Evolutionary conservation across 2,797 vertebrate species (phyloP).

Genomic region (Numenius phaeopus): DNA sequence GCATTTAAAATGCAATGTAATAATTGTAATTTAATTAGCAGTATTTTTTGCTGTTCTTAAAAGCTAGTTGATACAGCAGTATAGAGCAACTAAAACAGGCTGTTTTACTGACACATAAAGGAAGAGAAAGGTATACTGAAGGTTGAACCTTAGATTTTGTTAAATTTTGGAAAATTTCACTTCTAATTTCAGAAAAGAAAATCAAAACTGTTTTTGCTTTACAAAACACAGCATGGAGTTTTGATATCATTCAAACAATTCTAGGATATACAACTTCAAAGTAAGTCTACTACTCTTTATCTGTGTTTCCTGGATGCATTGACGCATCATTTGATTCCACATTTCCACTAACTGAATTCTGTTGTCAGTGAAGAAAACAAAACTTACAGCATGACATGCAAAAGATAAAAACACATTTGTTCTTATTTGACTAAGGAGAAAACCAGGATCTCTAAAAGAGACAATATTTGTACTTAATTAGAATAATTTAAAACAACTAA

Average conservation of each 20-base stretch:
- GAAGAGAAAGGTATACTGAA: not conserved
- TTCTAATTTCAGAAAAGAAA: not conserved
- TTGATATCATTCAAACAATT: not conserved
- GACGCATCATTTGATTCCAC: not conserved
- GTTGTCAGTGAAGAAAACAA: not conserved
- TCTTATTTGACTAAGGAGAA: not conserved
- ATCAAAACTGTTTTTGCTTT: not conserved
- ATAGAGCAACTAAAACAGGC: not conserved
- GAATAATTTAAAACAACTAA: not conserved
- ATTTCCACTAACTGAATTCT: not conserved
- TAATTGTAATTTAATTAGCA: not conserved
- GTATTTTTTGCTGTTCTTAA: not conserved
- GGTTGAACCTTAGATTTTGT: not conserved
- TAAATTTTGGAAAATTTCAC: not conserved
- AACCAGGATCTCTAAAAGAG: not conserved
- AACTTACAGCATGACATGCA: not conserved
- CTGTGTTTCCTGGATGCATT: not conserved
- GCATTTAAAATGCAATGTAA: not conserved
- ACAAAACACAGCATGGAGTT: not conserved
- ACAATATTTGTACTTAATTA: not conserved
- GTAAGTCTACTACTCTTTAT: not conserved
- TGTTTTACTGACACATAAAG: not conserved
- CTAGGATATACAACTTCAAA: not conserved
- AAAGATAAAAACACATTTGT: not conserved
- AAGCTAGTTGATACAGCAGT: not conserved